Base-by-base conservation (phyloP, 2,888 invertebrate genomes). In the Aproaerema taeniolella region DNA sequence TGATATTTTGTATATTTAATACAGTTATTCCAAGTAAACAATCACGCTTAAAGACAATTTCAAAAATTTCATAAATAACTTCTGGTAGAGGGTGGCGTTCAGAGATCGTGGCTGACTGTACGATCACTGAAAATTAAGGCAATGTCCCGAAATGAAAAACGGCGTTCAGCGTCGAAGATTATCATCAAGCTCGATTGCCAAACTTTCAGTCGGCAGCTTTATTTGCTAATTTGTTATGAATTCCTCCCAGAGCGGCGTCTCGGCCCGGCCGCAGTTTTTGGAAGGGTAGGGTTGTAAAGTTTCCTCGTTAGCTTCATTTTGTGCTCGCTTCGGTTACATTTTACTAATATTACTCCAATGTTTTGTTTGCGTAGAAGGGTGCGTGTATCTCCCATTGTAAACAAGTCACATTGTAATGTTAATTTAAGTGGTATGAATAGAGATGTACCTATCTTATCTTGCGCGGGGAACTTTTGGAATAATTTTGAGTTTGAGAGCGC, bases 181-280 rank as follows among this genome's bases (percentile, higher is more conserved):
- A 58, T 53, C 54, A 52, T 48, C 38, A 52, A 42, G 49, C 44
- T 40, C 49, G 50, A 60, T 54, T 47, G 52, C 41, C 50, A 38
- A 59, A 61, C 51, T 59, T 61, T 50, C 31, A 31, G 43, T 46
- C 43, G 45, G 45, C 35, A 29, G 39, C 35, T 39, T 58, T 60
- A 52, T 58, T 58, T 52, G 55, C 53, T 61, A 58, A 61, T 61
- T 62, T 55, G 53, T 60, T 58, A 57, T 57, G 52, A 41, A 44
- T 54, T 50, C 53, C 48, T 53, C 52, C 54, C 57, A 48, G 42
- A 45, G 43, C 42, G 42, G 34, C 31, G 43, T 37, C 41, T 38
- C 26, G 5, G 9, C 17, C 25, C 35, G 34, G 39, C 45, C 34
- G 32, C 46, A 33, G 42, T 41, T 47, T 53, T 49, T 39, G 33